Base-by-base conservation (phyloP, 2,888 invertebrate genomes). In the Drosophila lacicola region DNA sequence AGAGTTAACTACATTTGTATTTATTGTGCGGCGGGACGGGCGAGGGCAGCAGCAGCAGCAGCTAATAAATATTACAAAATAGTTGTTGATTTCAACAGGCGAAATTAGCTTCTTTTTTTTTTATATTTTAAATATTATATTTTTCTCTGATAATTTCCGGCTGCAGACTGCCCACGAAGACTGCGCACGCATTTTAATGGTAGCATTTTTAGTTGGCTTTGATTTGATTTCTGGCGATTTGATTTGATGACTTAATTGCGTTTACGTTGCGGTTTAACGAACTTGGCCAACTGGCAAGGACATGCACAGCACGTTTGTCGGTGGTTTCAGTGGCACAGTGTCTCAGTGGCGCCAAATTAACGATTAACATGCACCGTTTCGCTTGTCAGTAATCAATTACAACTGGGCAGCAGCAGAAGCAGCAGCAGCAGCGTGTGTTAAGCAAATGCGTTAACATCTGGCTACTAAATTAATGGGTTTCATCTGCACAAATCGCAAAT, bases 301-400 rank as follows among this genome's bases (percentile, higher is more conserved):
- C 80, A 70, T 50, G 61, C 66, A 50, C 33, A 42, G 70, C 80
- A 78, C 57, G 78, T 41, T 45, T 33, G 34, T 33, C 44, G 17
- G 29, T 29, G 57, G 21, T 42, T 46, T 29, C 39, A 9, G 42
- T 65, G 66, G 62, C 53, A 53, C 65, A 34, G 70, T 62, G 77
- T 63, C 63, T 56, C 65, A 29, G 70, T 62, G 77, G 67, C 63
- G 75, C 78, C 64, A 55, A 61, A 77, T 62, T 55, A 77, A 56
- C 54, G 65, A 77, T 78, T 76, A 74, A 74, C 65, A 68, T 62
- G 64, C 61, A 79, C 68, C 62, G 73, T 57, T 79, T 63, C 62
- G 74, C 42, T 77, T 74, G 77, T 76, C 71, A 80, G 71, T 70
- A 82, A 82, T 77, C 70, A 81, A 79, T 81, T 82, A 70, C 74